Base-by-base conservation (phyloP, 2,888 invertebrate genomes). In the Campoplex nolae region DNA sequence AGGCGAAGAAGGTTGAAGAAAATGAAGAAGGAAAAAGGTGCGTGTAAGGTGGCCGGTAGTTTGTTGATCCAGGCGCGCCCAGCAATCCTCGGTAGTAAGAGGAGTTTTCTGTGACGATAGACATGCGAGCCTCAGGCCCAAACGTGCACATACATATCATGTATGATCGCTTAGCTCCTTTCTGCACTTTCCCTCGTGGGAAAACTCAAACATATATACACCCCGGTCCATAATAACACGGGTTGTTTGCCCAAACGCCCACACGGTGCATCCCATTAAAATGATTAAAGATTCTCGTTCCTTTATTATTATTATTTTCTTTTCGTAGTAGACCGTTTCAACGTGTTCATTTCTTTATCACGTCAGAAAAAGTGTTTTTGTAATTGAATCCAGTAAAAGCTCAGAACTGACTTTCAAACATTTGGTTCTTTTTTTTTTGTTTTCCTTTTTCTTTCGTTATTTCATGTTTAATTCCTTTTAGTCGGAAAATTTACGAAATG, bases 11-110 rank as follows among this genome's bases (percentile, higher is more conserved):
- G 51, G 3, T 51, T 51, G 51, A 82, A 67, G 73, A 67, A 45
- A 85, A 76, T 76, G 75, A 79, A 83, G 76, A 76, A 18, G 76
- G 77, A 79, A 76, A 18, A 84, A 81, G 86, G 56, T 80, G 82
- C 85, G 82, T 75, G 76, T 78, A 85, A 89, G 84, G 87, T 87
- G 84, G 78, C 75, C 88, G 78, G 86, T 88, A 86, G 89, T 89
- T 89, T 90, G 90, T 91, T 91, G 91, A 90, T 89, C 84, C 84
- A 88, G 91, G 86, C 91, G 86, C 90, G 82, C 90, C 91, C 89
- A 88, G 83, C 74, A 88, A 82, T 86, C 88, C 88, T 88, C 81
- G 62, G 18, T 45, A 84, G 86, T 84, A 58, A 35, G 77, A 86
- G 32, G 16, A 67, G 56, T 58, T 79, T 74, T 70, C 67, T 48